A percentile compares a stretch with the other conserved stretches of the same genome.
phyloP scores from a whole-genome alignment of 2,888 invertebrate genomes.

The Piscicola geometra region DNA sequence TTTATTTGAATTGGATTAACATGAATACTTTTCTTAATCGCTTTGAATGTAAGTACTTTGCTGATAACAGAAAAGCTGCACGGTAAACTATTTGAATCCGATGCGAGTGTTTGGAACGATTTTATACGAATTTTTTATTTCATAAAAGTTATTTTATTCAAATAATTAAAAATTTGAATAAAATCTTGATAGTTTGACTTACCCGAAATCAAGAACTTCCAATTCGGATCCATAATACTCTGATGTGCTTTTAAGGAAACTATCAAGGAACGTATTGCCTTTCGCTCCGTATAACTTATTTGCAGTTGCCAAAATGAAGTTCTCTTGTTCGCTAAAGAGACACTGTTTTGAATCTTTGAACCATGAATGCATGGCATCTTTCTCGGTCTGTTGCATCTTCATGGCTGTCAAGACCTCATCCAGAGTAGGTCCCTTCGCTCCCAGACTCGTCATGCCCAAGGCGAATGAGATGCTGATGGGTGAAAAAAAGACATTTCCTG shows the following conservation, averaged over 20 bases:
- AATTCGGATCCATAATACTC: slow-evolving; percentile 17
- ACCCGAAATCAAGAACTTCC: slow-evolving; percentile 30
- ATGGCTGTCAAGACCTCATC: slow-evolving; percentile 48
- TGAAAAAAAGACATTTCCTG: slow-evolving; percentile 50
- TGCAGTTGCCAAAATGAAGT: slow-evolving; percentile 47
- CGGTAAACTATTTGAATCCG: too few species aligned
- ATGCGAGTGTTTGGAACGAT: too few species aligned
- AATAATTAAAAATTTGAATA: too few species aligned
- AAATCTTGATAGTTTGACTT: too few species aligned
- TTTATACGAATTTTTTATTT: too few species aligned
- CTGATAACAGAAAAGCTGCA: too few species aligned
- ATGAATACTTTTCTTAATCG: too few species aligned
- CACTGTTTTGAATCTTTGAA: slow-evolving; percentile 4
- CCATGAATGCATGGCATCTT: not conserved
- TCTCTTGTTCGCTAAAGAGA: slow-evolving; percentile 12
- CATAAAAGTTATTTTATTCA: too few species aligned
- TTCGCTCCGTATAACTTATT: slow-evolving; percentile 47
- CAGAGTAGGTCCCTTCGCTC: slow-evolving; percentile 53
- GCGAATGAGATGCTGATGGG: slow-evolving; percentile 55
- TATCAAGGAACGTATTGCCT: slow-evolving; percentile 23
- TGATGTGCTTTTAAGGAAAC: not conserved
- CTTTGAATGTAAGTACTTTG: too few species aligned
- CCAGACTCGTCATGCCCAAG: slow-evolving; percentile 55
- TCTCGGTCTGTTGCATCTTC: slow-evolving; percentile 27
- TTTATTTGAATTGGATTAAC: too few species aligned